Evolutionary conservation across 2,113 vertebrate genomes (phyloP).

Genomic region (Ammodytes marinus): DNA sequence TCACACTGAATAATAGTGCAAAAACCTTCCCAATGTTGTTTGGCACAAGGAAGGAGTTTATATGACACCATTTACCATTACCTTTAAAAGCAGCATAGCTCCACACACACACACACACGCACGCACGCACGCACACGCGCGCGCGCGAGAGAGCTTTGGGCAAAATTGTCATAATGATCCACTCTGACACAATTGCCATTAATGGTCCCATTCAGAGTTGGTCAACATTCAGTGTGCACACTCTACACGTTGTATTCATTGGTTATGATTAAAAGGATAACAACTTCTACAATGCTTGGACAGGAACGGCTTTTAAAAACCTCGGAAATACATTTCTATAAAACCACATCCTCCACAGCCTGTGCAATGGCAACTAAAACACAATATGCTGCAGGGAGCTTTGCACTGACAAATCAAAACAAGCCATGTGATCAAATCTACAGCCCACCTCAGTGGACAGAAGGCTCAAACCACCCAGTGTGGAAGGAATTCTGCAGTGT

Average conservation of each 20-base stretch:
- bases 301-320: constrained; percentile 1
- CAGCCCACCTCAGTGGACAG: neutral
- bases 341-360: constrained; percentile 56
- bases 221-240: constrained; percentile 46
- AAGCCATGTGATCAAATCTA: neutral
- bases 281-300: constrained; percentile 21
- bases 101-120: constrained; percentile 16
- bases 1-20: constrained; percentile 31
- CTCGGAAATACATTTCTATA: neutral
- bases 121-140: too few relatives aligned
- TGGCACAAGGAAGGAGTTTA: constrained; percentile 20
- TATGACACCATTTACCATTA: constrained; percentile 40
- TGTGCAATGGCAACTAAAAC: constrained; percentile 5
- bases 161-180: constrained; percentile 67
- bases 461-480: neutral
- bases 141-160: constrained; percentile 39
- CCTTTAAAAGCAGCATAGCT: constrained; percentile 23
- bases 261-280: constrained; percentile 34
- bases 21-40: constrained; percentile 27
- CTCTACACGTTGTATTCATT: constrained; percentile 44
- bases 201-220: constrained; percentile 67
- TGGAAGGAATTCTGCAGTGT: neutral
- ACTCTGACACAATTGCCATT: constrained; percentile 68
- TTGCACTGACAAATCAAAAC: neutral
- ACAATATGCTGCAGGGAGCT: neutral